Percentiles rank a stretch among this genome's conserved stretches.
phyloP scores from a whole-genome alignment of 2,797 vertebrate genomes.

The Myotis findleyi region DNA sequence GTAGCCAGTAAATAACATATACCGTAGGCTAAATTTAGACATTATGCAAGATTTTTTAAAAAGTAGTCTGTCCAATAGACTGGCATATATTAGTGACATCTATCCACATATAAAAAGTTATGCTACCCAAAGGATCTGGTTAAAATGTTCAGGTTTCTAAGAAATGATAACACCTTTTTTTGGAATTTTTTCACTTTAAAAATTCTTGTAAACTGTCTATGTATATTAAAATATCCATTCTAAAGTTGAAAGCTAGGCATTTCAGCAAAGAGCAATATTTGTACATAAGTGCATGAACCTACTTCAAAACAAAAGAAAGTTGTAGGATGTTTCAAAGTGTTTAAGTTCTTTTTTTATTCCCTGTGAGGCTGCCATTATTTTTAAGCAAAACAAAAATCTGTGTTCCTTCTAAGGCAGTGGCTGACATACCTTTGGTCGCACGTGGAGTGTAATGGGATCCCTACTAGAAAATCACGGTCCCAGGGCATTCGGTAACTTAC shows the following conservation, averaged over 20 bases:
- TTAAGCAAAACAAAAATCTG: conserved; percentile 65
- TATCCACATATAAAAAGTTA: background rate
- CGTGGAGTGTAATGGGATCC: conserved; percentile 45
- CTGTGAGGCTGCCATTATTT: conserved; percentile 53
- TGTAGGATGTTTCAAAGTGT: background rate
- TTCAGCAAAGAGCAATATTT: background rate
- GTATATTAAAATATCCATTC: conserved; percentile 19
- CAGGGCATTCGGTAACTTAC: rapidly evolving
- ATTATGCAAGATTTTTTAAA: background rate
- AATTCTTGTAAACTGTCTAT: background rate
- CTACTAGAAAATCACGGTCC: background rate
- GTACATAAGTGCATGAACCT: background rate
- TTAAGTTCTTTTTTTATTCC: background rate
- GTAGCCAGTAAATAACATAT: background rate
- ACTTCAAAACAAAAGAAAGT: background rate
- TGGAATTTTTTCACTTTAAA: background rate
- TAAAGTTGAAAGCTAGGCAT: background rate
- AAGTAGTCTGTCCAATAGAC: background rate
- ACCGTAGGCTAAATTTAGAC: background rate
- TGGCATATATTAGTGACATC: background rate
- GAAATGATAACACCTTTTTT: background rate
- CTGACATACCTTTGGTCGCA: background rate
- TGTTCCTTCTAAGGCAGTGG: conserved; percentile 54
- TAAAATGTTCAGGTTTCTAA: conserved; percentile 39
- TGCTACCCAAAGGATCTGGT: conserved; percentile 28